Evolutionary conservation across 1,140 invertebrate species (phyloP).

Genomic region (Drosophila obscura): DNA sequence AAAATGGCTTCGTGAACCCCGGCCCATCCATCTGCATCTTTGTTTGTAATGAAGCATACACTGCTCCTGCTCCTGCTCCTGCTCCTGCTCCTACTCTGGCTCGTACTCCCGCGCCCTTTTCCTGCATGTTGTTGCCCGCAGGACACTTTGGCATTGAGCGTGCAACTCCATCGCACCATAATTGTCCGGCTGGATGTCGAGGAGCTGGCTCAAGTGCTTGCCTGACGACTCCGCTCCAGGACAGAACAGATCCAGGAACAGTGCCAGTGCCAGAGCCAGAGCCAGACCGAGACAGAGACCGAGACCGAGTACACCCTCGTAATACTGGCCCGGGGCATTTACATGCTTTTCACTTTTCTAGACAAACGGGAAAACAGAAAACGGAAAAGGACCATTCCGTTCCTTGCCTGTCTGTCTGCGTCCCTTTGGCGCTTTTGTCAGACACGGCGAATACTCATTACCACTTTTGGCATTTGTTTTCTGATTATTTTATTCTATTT

Average conservation of each 20-base stretch:
- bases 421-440: slow-evolving; percentile 27
- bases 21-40: slow-evolving; percentile 9
- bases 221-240: slow-evolving; percentile 25
- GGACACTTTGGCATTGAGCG: slow-evolving; percentile 54
- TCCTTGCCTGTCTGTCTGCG: slow-evolving; percentile 13
- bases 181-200: slow-evolving; percentile 46
- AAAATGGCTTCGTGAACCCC: slow-evolving; percentile 33
- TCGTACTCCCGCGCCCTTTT: slow-evolving; percentile 14
- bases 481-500: slow-evolving; percentile 77
- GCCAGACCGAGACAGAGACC: no score
- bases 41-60: slow-evolving; percentile 40
- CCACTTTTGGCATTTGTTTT: slow-evolving; percentile 70
- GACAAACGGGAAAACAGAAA: slow-evolving; percentile 50
- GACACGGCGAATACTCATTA: slow-evolving; percentile 72
- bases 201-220: slow-evolving; percentile 61
- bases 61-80: not conserved
- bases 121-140: slow-evolving; percentile 38
- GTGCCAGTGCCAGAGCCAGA: no score
- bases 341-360: slow-evolving; percentile 78
- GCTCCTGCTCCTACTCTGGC: slow-evolving; percentile 11
- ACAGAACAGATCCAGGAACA: slow-evolving; percentile 7
- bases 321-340: slow-evolving; percentile 64
- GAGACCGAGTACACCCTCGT: slow-evolving; percentile 2
- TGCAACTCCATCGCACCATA: slow-evolving; percentile 44
- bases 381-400: slow-evolving; percentile 1